Evolutionary conservation across 2,113 vertebrate species (phyloP), one percentile per base, ranked within the genome.

Genomic region (Megaptera novaeangliae): DNA sequence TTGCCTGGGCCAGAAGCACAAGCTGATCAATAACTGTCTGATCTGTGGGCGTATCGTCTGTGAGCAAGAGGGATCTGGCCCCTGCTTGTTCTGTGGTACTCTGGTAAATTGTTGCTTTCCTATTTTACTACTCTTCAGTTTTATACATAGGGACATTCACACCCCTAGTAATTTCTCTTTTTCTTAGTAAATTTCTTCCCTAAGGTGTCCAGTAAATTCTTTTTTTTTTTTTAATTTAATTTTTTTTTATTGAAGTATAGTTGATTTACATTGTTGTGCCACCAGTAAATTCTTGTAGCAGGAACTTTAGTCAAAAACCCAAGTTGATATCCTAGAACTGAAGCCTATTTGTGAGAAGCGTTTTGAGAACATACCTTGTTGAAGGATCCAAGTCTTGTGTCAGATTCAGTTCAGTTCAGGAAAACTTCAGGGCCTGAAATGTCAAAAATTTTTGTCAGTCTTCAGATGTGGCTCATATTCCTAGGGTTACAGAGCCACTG

Each of bases 1-100:
- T 25, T 99, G 99, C 98, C 98, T 99, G 96, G 99, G 99, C 92
- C 99, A 99, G 98, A 99, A 99, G 98, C 99, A 99, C 98, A 99
- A 98, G 63, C 99, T 99, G 41, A 98, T 99, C 98, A 99, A 99
- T 98, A 99, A 99, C 99, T 99, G 99, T 98, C 96, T 99, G 98
- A 98, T 98, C 57, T 99, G 99, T 0, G 99, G 99, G 5, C 99
- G 99, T 27, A 99, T 99, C 0, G 99, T 99, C 87, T 99, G 99
- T 2, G 99, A 99, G 93, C 99, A 99, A 97, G 99, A 99, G 88
- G 99, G 99, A 36, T 99, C 99, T 0, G 99, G 99, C 3, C 99
- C 99, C 44, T 99, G 99, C 97, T 98, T 99, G 5, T 99, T 99
- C 98, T 99, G 99, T 20, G 99, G 99, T 12, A 98, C 92, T 82